A percentile compares a stretch with the other conserved stretches of the same genome.
These are phyloP conservation scores for Tapirus indicus DNA, from an alignment of 2,797 vertebrate species.

Conservation along the genomic window DNA sequence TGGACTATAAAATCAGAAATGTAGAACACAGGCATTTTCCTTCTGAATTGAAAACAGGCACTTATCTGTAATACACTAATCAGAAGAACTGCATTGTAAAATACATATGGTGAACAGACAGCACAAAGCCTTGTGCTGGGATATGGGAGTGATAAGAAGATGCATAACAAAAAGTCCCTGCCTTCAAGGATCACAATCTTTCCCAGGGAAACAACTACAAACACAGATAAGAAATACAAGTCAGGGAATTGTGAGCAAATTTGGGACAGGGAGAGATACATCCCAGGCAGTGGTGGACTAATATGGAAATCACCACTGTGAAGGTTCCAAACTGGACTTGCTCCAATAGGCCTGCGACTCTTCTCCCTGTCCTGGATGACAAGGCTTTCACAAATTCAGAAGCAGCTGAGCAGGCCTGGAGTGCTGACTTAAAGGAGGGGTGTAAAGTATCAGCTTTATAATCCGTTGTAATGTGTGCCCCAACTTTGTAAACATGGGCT, in stretches of 20 bases:
- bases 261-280: neutral
- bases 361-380: neutral
- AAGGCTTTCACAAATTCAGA: neutral
- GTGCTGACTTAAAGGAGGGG: neutral
- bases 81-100: neutral
- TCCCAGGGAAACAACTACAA: neutral
- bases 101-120: neutral
- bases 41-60: neutral
- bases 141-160: neutral
- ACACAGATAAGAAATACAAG: neutral
- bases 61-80: neutral
- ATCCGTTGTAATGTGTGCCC: accelerated
- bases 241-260: neutral
- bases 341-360: neutral
- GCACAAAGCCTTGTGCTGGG: accelerated
- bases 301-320: neutral
- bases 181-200: neutral
- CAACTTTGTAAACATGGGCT: neutral
- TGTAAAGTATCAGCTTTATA: neutral
- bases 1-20: neutral
- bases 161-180: neutral
- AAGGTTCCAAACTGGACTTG: too few relatives aligned
- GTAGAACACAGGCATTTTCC: neutral
- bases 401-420: neutral
- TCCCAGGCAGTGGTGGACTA: accelerated